Evolutionary conservation across 1,140 invertebrate species (phyloP), one percentile per base, ranked within the genome.

Genomic region (Protaetia brevitarsis): DNA sequence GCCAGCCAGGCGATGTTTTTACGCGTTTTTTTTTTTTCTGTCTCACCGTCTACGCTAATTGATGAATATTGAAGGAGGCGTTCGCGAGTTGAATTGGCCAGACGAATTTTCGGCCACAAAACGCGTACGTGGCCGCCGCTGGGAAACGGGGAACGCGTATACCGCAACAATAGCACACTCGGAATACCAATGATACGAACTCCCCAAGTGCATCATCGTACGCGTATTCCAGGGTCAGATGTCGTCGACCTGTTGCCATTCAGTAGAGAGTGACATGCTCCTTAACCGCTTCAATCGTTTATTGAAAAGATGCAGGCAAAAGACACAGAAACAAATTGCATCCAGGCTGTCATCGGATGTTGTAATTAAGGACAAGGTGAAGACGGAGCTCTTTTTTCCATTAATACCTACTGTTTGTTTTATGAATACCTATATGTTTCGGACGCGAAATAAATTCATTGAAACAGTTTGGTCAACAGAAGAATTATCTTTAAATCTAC

Each of bases 181-280:
- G 41, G 41, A 51, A 51, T 51, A 51, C 41, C 13, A 51, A 51
- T 51, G 13, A 51, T 8, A 51, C 41, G 41, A 10, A 6, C 19
- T 23, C 41, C 41, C 13, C 41, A 51, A 51, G 41, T 51, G 41
- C 41, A 51, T 51, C 16, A 51, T 51, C 41, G 41, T 23, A 45
- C 41, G 41, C 41, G 41, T 51, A 51, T 10, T 51, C 41, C 41
- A 51, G 41, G 41, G 41, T 51, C 41, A 51, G 41, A 51, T 51
- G 41, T 51, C 41, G 41, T 51, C 41, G 41, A 51, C 41, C 41
- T 51, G 41, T 23, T 51, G 41, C 19, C 41, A 51, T 51, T 51
- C 41, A 51, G 13, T n/a, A 51, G 41, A 51, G 41, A 51, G 41
- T 51, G 41, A 51, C 41, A 51, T 19, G 41, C 41, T 51, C 41